Conservation (phyloP, 2,113 vertebrate species). For the Mastomys natalensis region DNA sequence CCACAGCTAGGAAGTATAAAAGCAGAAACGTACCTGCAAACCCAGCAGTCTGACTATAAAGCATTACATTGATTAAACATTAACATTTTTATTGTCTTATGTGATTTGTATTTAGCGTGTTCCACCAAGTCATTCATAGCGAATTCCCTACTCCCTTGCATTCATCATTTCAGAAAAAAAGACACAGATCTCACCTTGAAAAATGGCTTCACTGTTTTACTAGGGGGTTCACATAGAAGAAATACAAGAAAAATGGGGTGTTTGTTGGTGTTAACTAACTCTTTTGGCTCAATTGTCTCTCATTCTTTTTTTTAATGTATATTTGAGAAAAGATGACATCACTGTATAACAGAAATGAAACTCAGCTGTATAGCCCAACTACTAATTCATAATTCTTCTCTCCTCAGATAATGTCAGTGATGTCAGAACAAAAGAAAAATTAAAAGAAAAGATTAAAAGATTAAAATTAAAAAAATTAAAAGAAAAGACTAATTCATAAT, state of each 20-base stretch:
- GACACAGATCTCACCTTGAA: background rate
- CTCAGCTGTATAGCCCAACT: background rate
- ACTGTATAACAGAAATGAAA: background rate
- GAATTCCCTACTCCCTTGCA: background rate
- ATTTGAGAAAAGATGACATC: background rate
- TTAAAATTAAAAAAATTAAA: too few relatives aligned
- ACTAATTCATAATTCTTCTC: background rate
- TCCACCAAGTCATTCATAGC: background rate
- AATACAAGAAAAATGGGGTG: background rate
- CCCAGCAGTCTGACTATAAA: background rate
- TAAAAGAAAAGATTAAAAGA: too few relatives aligned
- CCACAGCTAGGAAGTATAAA: background rate
- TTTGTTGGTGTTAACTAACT: background rate
- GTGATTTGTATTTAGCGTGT: background rate
- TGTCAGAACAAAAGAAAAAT: background rate
- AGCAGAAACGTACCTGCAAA: background rate
- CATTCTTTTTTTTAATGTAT: background rate
- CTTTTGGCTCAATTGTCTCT: background rate
- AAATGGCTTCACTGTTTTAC: background rate
- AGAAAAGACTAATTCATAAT: background rate
- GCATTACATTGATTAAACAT: background rate
- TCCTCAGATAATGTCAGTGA: background rate
- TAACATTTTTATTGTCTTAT: background rate
- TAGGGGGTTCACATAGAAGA: background rate
- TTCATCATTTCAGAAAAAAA: constrained; percentile 6